Base-by-base conservation (phyloP, 2,797 vertebrate genomes). In the Sebastes itinus region DNA sequence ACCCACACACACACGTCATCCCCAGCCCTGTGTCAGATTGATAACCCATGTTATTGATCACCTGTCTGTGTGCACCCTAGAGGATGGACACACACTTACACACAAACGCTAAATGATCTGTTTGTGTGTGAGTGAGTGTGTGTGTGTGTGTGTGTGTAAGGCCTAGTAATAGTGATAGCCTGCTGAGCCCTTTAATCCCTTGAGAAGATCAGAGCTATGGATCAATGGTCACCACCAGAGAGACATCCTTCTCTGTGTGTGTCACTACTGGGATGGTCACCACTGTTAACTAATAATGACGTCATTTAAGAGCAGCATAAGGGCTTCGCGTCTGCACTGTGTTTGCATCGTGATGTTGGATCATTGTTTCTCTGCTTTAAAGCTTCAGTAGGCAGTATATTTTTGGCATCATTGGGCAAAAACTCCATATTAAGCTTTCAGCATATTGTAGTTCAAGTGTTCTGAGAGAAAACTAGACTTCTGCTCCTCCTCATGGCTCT, bases 11-110 rank as follows among this genome's bases (percentile, higher is more conserved):
- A 70, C 60, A 28, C 22, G 5, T 13, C 11, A 28, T 35, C 14
- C 84, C 7, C 58, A 55, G 18, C 54, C 49, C 42, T 56, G 54
- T 58, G 59, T 67, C 33, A 54, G 72, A 80, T 80, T 75, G 88
- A 92, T 89, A 80, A 86, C 89, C 83, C 74, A 77, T 69, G 61
- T 72, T 88, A 93, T 93, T 93, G 93, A 93, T 92, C 68, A 60
- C 49, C 67, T 83, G 78, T 85, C 68, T 62, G 78, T 77, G 66
- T 76, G 30, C 22, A 59, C 72, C 54, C 78, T 56, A 5, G 70
- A 60, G 80, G 72, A 65, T 49, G 64, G 68, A 78, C 30, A 79
- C 66, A 85, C 80, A 83, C 60, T 70, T 52, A 32, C 25, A 83
- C 22, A 22, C 68, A 66, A 42, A 69, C 9, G 3, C 49, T 72